Conservation (phyloP, 2,888 invertebrate species). For the Macrosoma leucophasiata region DNA sequence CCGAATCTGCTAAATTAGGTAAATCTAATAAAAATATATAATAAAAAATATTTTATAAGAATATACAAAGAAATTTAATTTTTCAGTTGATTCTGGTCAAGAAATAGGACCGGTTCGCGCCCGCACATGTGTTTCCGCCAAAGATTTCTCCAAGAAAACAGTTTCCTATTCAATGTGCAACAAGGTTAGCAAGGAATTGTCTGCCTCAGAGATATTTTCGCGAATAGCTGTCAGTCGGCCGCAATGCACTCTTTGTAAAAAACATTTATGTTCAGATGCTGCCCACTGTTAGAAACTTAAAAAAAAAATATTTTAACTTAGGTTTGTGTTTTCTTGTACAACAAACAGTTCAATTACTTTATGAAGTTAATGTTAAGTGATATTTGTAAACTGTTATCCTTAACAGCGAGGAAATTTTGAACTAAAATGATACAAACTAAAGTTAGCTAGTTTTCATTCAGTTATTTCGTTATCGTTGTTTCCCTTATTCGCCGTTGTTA, state of each 20-base stretch:
- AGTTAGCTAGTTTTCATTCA: too few species aligned
- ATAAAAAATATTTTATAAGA: neutral
- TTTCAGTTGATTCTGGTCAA: slow-evolving; percentile 59
- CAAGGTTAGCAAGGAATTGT: slow-evolving; percentile 62
- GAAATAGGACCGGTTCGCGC: slow-evolving; percentile 68
- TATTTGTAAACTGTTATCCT: neutral
- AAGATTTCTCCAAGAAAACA: slow-evolving; percentile 64
- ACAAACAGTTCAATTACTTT: neutral
- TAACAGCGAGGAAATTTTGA: neutral
- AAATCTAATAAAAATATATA: slow-evolving; percentile 22
- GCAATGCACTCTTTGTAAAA: slow-evolving; percentile 62
- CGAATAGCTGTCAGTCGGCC: slow-evolving; percentile 58
- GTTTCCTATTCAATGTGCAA: slow-evolving; percentile 66
- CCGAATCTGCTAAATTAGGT: slow-evolving; percentile 65
- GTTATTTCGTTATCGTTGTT: too few species aligned
- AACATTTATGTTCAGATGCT: slow-evolving; percentile 59
- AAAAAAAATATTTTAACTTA: slow-evolving; percentile 27
- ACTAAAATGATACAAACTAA: too few species aligned
- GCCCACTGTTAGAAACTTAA: slow-evolving; percentile 40
- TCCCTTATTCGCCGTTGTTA: too few species aligned
- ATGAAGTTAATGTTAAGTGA: neutral
- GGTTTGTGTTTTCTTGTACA: slow-evolving; percentile 31
- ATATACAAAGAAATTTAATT: neutral
- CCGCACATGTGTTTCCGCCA: slow-evolving; percentile 64
- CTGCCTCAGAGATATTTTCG: slow-evolving; percentile 65